phyloP scores from a whole-genome alignment of 2,888 invertebrate genomes.

The Nyleta sp. region DNA sequence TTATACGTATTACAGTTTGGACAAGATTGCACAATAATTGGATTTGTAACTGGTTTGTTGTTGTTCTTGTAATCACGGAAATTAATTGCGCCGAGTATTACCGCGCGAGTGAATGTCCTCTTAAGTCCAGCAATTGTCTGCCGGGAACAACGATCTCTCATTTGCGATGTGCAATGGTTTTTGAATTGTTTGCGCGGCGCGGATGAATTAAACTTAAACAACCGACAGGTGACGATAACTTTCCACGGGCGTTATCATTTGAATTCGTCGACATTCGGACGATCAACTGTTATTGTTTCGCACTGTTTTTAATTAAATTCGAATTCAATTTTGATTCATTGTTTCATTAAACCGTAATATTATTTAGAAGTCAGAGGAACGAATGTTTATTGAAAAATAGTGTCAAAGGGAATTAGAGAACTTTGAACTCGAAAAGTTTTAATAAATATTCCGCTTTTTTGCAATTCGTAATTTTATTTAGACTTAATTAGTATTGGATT shows the following conservation, averaged over 20 bases:
- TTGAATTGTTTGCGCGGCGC: conserved; percentile 48
- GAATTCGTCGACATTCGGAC: conserved; percentile 6
- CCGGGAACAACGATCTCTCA: conserved; percentile 44
- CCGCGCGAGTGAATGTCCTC: conserved; percentile 39
- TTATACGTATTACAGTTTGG: conserved; percentile 41
- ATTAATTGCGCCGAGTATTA: conserved; percentile 52
- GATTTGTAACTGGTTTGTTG: conserved; percentile 57
- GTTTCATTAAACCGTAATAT: not conserved
- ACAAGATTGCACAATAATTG: conserved; percentile 53
- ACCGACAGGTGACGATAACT: conserved; percentile 27
- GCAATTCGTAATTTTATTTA: no score
- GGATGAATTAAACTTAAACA: conserved; percentile 47
- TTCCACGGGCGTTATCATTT: conserved; percentile 19
- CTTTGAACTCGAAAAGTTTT: no score
- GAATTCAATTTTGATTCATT: not conserved
- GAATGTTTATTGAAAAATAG: no score
- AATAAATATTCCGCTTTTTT: no score
- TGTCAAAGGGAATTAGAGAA: no score
- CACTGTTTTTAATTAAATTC: no score
- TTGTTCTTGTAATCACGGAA: conserved; percentile 51
- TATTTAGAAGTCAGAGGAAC: no score
- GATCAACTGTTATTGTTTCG: conserved; percentile 12
- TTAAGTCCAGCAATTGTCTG: conserved; percentile 48
- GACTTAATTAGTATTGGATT: no score
- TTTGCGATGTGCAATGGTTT: conserved; percentile 51